Base-by-base conservation (phyloP, 2,797 vertebrate species). In the Spondyliosoma cantharus region DNA sequence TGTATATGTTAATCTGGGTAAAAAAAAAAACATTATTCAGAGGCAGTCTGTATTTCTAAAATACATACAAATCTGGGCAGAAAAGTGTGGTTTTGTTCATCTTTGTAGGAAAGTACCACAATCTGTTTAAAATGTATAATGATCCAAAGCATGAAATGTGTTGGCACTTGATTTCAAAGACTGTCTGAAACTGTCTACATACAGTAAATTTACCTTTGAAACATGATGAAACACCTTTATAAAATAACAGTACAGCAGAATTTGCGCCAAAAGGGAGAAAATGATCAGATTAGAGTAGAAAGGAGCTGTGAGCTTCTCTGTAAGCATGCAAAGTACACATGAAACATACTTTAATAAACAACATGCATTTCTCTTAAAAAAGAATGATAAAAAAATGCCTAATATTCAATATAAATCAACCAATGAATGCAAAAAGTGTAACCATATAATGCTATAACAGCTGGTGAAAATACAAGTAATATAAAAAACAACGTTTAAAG, bases 301-400 rank as follows among this genome's bases (percentile, higher is more conserved):
- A 66, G 49, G 57, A 79, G 60, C 63, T 50, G 62, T 79, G 59
- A 87, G 76, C 65, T 81, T 71, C 52, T 74, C 62, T 71, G 72
- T 32, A 63, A 70, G 78, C 80, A 87, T 84, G 81, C 80, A 80
- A 75, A 82, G 69, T 89, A 89, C 60, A 89, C 19, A 25, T 62
- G 24, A 83, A 81, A 86, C 77, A 81, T 42, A 88, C 76, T 48
- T 79, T 9, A 78, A 89, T 50, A 72, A 84, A 79, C 59, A 71
- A 72, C 87, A 90, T 89, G 91, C 86, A 91, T 77, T 84, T 81
- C 74, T 71, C 4, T 76, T 22, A 71, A 76, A 74, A 60, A 77
- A 32, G 14, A 12, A 42, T 17, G 4, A 68, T 65, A 22, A 19
- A 17, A 29, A 80, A 80, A 80, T 24, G 73, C 32, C 48, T 71